Evolutionary conservation across 1,140 invertebrate species (phyloP).

Genomic region (Diorhabda sublineata): DNA sequence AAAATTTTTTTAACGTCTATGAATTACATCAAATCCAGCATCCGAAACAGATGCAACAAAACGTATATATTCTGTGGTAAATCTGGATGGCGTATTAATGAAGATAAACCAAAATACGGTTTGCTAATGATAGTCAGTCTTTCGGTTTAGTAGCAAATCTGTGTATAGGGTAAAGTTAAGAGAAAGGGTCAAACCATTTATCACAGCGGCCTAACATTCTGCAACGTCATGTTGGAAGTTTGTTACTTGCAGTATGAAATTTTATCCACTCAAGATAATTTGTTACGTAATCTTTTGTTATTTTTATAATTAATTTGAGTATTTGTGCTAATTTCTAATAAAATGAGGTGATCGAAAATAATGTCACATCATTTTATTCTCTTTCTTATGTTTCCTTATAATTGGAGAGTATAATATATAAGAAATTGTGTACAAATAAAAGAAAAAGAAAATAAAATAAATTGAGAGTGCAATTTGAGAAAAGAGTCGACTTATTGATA

Average conservation of each 20-base stretch:
- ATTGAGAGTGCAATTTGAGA: too few species aligned
- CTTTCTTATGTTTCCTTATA: too few species aligned
- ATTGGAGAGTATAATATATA: too few species aligned
- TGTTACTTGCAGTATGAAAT: not conserved
- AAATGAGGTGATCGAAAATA: too few species aligned
- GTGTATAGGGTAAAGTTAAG: slow-evolving; percentile 18
- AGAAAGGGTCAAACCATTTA: slow-evolving; percentile 23
- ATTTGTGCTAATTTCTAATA: too few species aligned
- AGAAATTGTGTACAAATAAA: too few species aligned
- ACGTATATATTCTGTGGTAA: slow-evolving; percentile 14
- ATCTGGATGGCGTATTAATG: slow-evolving; percentile 18
- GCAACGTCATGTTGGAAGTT: slow-evolving; percentile 19
- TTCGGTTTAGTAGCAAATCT: slow-evolving; percentile 23
- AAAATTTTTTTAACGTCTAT: too few species aligned
- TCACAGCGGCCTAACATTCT: slow-evolving; percentile 16
- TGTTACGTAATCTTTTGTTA: not conserved
- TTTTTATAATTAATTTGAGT: not conserved
- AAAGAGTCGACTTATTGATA: too few species aligned
- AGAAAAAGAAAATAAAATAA: too few species aligned
- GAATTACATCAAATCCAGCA: too few species aligned
- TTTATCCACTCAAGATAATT: not conserved
- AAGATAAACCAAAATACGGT: slow-evolving; percentile 20
- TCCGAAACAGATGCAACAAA: not conserved
- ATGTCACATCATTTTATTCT: too few species aligned
- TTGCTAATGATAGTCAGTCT: slow-evolving; percentile 17